A percentile compares a stretch with the other conserved stretches of the same genome.
Evolutionary conservation across 2,113 vertebrate genomes (phyloP).

Genomic region (Eretmodus cyanostictus): DNA sequence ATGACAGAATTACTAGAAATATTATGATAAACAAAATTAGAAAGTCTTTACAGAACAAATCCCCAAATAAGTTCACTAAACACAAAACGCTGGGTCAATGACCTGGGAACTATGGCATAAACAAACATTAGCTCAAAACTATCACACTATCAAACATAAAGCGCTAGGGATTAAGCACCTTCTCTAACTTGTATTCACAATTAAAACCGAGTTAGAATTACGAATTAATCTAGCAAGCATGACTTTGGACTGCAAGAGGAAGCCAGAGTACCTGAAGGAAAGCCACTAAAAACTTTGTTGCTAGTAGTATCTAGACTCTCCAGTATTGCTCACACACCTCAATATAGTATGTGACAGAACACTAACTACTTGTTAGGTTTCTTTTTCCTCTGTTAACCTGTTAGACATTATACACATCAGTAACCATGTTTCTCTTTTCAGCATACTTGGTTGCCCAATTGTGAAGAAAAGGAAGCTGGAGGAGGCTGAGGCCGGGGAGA

Average conservation of each 20-base stretch:
- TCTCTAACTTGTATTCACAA: not conserved
- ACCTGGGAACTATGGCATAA: not conserved
- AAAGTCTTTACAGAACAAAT: not conserved
- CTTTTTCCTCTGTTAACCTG: not conserved
- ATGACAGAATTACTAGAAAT: not conserved
- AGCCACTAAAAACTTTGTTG: not conserved
- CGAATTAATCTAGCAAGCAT: not conserved
- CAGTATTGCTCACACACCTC: not conserved
- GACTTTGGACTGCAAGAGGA: not conserved
- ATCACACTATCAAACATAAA: not conserved
- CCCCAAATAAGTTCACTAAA: not conserved
- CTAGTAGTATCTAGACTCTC: not conserved
- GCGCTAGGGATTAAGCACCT: not conserved
- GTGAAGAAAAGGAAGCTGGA: conserved; percentile 95
- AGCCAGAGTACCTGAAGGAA: not conserved
- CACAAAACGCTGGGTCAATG: not conserved
- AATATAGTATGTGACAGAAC: not conserved
- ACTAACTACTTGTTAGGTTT: not conserved
- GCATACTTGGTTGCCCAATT: conserved; percentile 87
- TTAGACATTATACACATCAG: not conserved
- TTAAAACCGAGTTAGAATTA: not conserved
- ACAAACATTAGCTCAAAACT: not conserved
- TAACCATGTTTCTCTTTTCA: conserved; percentile 29
- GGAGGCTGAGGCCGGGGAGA: conserved; percentile 74
- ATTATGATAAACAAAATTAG: not conserved